These are phyloP conservation scores for Lepidurus apus DNA, from an alignment of 1,140 invertebrate species.

Conservation along the genomic window DNA sequence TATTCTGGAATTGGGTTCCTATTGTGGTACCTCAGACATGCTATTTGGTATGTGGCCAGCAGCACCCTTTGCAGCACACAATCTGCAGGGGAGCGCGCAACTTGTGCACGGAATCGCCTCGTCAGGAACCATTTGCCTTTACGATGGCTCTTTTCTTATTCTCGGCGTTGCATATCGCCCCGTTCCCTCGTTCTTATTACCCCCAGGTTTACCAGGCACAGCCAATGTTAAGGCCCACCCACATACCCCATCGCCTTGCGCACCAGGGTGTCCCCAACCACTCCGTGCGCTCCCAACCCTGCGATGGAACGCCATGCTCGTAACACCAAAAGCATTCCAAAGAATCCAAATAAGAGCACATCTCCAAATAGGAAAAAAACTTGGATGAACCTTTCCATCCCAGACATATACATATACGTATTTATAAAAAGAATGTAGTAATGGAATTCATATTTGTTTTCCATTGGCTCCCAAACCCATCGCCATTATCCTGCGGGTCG, in stretches of 20 bases:
- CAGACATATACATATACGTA: neutral
- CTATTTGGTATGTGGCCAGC: neutral
- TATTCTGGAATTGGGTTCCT: too few species aligned
- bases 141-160: slow-evolving; percentile 13
- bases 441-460: neutral
- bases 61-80: slow-evolving; percentile 15
- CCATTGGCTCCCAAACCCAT: neutral
- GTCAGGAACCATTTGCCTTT: slow-evolving; percentile 21
- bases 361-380: neutral
- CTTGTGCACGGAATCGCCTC: slow-evolving; percentile 4
- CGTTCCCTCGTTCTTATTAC: neutral
- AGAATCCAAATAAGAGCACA: neutral
- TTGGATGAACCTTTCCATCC: neutral
- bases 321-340: neutral
- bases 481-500: slow-evolving; percentile 1
- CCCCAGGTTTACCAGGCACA: neutral
- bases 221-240: neutral
- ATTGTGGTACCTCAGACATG: neutral
- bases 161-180: slow-evolving; percentile 1
- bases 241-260: neutral
- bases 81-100: slow-evolving; percentile 20
- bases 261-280: neutral
- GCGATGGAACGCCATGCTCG: neutral
- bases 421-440: neutral
- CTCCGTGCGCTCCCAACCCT: slow-evolving; percentile 1